Percentiles rank a stretch among this genome's conserved stretches.
These are phyloP conservation scores for Nematolebias whitei DNA, from an alignment of 2,113 vertebrate species.

Conservation along the genomic window DNA sequence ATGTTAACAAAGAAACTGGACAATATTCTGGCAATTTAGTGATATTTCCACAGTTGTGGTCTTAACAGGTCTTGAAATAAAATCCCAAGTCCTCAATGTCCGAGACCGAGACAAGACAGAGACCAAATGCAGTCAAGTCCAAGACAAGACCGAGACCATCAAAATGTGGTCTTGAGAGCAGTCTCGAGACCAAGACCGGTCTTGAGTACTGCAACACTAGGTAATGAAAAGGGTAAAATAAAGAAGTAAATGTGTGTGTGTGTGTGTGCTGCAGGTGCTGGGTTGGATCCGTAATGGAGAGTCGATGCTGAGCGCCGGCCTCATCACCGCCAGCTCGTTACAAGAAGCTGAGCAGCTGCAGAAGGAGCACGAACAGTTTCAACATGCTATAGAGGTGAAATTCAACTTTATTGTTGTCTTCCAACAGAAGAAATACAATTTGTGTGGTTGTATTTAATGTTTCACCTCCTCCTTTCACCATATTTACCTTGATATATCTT, in stretches of 20 bases:
- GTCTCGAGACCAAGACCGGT: too few species aligned
- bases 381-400: constrained; percentile 95
- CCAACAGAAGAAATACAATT: background rate
- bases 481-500: background rate
- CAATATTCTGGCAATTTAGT: too few species aligned
- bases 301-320: constrained; percentile 96
- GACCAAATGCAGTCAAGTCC: too few species aligned
- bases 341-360: constrained; percentile 98
- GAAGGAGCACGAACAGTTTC: constrained; percentile 97
- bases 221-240: too few species aligned
- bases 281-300: constrained; percentile 99
- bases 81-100: too few species aligned
- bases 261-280: constrained; percentile 84
- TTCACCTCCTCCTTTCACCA: background rate
- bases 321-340: constrained; percentile 96
- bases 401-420: background rate
- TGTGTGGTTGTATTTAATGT: background rate
- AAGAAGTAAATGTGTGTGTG: background rate
- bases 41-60: too few species aligned
- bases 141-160: too few species aligned
- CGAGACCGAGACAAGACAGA: too few species aligned
- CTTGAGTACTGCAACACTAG: too few species aligned
- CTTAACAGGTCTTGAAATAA: too few species aligned
- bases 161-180: too few species aligned
- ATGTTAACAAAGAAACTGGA: too few species aligned